Evolutionary conservation across 2,888 invertebrate species (phyloP).

Genomic region (Acholoe squamosa): DNA sequence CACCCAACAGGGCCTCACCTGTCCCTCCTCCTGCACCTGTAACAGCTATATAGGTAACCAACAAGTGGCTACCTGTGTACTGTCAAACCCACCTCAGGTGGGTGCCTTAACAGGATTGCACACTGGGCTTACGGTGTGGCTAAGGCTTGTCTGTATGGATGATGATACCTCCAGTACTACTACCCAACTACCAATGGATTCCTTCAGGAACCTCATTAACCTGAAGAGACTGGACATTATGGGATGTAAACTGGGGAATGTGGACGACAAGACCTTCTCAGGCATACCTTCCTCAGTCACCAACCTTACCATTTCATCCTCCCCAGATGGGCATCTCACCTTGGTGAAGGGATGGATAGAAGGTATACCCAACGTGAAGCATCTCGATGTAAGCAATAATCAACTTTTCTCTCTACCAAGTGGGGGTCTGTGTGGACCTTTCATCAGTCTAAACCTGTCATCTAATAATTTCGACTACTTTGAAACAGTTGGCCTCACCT

Average conservation of each 20-base stretch:
- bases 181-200: too few relatives aligned
- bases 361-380: not conserved
- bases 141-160: not conserved
- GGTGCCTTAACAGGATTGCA: not conserved
- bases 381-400: slow-evolving; percentile 15
- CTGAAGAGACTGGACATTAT: not conserved
- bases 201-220: not conserved
- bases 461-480: not conserved
- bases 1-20: not conserved
- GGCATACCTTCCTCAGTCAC: not conserved
- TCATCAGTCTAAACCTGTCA: not conserved
- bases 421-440: not conserved
- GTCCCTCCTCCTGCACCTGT: not conserved
- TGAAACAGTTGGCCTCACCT: not conserved
- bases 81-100: not conserved
- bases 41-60: too few relatives aligned
- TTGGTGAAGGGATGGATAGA: not conserved
- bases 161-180: too few relatives aligned
- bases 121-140: not conserved
- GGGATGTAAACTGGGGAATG: not conserved
- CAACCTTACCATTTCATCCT: not conserved
- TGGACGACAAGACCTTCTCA: not conserved
- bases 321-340: not conserved
- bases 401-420: not conserved
- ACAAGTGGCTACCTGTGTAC: not conserved